Conservation (phyloP, 2,797 vertebrate species). For the Coendou prehensilis region DNA sequence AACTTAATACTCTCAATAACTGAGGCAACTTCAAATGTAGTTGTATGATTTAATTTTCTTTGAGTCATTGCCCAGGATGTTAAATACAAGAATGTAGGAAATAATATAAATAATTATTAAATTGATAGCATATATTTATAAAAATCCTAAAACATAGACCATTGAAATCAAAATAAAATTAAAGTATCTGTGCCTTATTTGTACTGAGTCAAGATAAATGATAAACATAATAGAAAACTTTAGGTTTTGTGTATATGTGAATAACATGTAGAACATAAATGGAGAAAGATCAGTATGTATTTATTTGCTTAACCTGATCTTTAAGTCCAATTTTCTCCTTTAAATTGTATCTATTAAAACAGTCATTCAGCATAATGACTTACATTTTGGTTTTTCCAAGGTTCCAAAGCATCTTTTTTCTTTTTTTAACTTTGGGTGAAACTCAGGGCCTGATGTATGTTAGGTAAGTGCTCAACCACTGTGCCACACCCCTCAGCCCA, state of each 20-base stretch:
- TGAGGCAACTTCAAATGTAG: not conserved
- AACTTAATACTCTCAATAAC: not conserved
- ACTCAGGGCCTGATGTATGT: not conserved
- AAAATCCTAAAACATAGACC: not conserved
- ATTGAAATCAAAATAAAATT: not conserved
- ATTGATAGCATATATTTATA: not conserved
- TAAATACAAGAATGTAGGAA: not conserved
- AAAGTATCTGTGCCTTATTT: too few species aligned
- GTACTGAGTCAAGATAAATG: too few species aligned
- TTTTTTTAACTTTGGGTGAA: not conserved
- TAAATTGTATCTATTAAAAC: not conserved
- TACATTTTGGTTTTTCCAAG: not conserved
- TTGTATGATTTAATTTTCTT: not conserved
- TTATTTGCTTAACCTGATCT: not conserved
- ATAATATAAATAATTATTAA: not conserved
- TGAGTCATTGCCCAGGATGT: not conserved
- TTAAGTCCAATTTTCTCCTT: not conserved
- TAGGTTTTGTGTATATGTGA: not conserved
- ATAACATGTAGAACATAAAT: not conserved
- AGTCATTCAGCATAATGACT: not conserved
- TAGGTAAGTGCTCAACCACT: not conserved
- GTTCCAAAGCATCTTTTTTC: not conserved
- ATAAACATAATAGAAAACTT: not conserved
- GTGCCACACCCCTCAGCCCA: not conserved
- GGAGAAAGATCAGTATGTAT: not conserved